Conservation (phyloP, 2,797 vertebrate genomes). For the Molossus alvarezi region DNA sequence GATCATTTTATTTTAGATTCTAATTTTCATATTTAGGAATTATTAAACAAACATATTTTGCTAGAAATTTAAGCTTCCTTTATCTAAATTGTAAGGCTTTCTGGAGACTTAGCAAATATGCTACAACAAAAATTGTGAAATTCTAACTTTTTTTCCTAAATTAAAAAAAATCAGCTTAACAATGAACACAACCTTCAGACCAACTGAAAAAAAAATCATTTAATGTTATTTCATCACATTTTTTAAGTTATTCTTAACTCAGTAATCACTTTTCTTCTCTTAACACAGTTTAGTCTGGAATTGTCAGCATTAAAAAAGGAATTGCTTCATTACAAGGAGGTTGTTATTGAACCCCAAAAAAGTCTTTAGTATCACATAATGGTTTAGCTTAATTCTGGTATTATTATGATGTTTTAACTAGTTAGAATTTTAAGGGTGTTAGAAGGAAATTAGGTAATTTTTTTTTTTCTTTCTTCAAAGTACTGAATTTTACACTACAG, state of each 20-base stretch:
- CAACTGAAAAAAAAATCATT: slow-evolving; percentile 2
- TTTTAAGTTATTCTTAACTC: slow-evolving; percentile 67
- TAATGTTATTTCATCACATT: not conserved
- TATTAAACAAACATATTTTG: slow-evolving; percentile 57
- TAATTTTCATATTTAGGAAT: slow-evolving; percentile 70
- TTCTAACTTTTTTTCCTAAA: slow-evolving; percentile 4
- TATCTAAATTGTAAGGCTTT: slow-evolving; percentile 62
- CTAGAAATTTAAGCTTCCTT: slow-evolving; percentile 29
- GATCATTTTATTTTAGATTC: slow-evolving; percentile 77
- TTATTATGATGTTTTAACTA: slow-evolving; percentile 54
- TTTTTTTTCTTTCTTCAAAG: not conserved
- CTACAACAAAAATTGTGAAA: slow-evolving; percentile 44
- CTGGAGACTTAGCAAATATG: slow-evolving; percentile 47
- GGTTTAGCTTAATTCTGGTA: slow-evolving; percentile 24
- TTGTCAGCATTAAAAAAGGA: slow-evolving; percentile 55
- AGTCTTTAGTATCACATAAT: not conserved
- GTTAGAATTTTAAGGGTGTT: not conserved
- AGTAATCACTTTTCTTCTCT: slow-evolving; percentile 69
- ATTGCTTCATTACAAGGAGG: not conserved
- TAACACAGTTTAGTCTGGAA: slow-evolving; percentile 59
- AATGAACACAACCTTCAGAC: no score
- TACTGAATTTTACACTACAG: slow-evolving; percentile 22
- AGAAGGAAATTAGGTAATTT: slow-evolving; percentile 37
- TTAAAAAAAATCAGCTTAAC: not conserved
- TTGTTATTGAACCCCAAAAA: slow-evolving; percentile 52